Evolutionary conservation across 2,113 vertebrate species (phyloP).

Genomic region (Condylura cristata): DNA sequence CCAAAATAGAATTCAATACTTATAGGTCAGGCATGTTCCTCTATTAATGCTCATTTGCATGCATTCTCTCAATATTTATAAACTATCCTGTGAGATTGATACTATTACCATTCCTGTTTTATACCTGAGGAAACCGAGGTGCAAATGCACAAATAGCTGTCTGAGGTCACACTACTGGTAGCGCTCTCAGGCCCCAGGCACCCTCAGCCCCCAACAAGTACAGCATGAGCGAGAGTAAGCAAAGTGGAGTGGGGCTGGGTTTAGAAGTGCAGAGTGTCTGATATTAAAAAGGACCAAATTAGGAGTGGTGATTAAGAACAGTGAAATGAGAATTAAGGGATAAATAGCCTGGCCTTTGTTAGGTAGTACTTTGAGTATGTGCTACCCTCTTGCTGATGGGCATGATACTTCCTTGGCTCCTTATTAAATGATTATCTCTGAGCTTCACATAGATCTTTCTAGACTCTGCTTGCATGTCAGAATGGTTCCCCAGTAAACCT

Average conservation of each 20-base stretch:
- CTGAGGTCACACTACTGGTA: background rate
- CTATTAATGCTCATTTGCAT: background rate
- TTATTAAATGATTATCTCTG: background rate
- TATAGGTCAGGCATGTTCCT: background rate
- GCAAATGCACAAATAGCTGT: background rate
- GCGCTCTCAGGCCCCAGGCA: background rate
- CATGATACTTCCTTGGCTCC: background rate
- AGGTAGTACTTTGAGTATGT: background rate
- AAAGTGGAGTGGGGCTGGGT: background rate
- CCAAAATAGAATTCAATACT: background rate
- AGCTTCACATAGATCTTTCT: background rate
- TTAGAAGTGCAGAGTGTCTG: background rate
- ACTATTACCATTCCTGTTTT: background rate
- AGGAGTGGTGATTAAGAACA: constrained; percentile 9
- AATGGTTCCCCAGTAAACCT: background rate
- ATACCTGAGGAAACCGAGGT: background rate
- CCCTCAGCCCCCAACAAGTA: background rate
- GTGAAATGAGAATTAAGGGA: background rate
- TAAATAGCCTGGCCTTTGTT: background rate
- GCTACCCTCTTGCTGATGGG: background rate
- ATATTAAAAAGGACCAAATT: background rate
- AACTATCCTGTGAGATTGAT: background rate
- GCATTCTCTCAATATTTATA: background rate
- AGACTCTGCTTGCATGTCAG: background rate
- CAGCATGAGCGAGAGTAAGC: background rate